phyloP scores from a whole-genome alignment of 1,140 invertebrate species.

The Drosophila subobscura region DNA sequence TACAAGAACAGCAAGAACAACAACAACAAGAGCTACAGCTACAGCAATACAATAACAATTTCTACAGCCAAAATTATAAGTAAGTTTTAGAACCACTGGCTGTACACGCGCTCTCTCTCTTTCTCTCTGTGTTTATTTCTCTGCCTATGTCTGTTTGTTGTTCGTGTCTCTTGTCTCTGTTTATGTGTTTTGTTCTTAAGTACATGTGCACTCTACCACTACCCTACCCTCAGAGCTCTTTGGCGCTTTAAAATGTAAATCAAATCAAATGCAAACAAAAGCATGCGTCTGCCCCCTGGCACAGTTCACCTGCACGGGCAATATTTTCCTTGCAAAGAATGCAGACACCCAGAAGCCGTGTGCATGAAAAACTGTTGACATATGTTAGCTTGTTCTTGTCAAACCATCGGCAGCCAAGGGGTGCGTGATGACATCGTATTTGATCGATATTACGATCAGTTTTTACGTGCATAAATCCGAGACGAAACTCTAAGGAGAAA shows the following conservation, averaged over 20 bases:
- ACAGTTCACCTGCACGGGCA: constrained; percentile 3
- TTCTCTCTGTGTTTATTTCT: constrained; percentile 14
- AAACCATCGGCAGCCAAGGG: constrained; percentile 18
- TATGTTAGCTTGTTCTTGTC: constrained; percentile 8
- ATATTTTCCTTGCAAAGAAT: constrained; percentile 12
- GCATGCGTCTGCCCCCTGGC: constrained; percentile 6
- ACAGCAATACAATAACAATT: constrained; percentile 76
- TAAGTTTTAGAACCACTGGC: constrained; percentile 72
- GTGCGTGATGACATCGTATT: too few relatives aligned
- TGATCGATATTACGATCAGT: too few relatives aligned
- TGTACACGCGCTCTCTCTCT: constrained; percentile 8
- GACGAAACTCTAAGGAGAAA: too few relatives aligned
- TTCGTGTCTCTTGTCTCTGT: background rate
- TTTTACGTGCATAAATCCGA: too few relatives aligned
- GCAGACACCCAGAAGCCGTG: constrained; percentile 43
- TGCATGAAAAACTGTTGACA: constrained; percentile 43
- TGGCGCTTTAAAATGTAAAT: constrained; percentile 18
- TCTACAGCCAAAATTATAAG: constrained; percentile 76
- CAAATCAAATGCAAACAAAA: constrained; percentile 39
- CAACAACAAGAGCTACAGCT: constrained; percentile 58
- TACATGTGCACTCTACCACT: constrained; percentile 19
- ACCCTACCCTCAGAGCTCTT: background rate
- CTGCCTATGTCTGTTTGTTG: constrained; percentile 6
- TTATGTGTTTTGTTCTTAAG: constrained; percentile 13
- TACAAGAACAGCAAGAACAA: constrained; percentile 41